These are phyloP conservation scores for Dreissena rostriformis DNA, from an alignment of 1,140 invertebrate species.

Conservation along the genomic window DNA sequence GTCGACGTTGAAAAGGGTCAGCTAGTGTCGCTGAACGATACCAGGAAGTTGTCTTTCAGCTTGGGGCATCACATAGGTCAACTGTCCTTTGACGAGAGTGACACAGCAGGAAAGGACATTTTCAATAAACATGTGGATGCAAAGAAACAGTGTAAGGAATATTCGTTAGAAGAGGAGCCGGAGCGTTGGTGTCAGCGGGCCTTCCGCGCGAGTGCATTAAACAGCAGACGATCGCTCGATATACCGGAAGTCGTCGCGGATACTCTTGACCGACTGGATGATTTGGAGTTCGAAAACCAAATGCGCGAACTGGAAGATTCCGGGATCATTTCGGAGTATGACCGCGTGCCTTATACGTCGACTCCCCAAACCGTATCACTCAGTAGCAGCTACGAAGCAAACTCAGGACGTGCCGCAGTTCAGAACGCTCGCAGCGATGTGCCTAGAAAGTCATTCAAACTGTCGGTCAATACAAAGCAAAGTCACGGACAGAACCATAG, in stretches of 20 bases:
- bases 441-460: too few species aligned
- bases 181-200: not conserved
- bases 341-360: too few species aligned
- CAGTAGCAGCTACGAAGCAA: too few species aligned
- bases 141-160: not conserved
- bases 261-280: too few species aligned
- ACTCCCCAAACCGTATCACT: too few species aligned
- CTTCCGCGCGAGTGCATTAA: not conserved
- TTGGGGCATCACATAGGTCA: not conserved
- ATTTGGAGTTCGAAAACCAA: too few species aligned
- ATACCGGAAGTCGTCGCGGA: not conserved
- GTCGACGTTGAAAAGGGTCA: constrained; percentile 39
- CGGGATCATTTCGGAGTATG: too few species aligned
- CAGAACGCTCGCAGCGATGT: too few species aligned
- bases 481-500: too few species aligned
- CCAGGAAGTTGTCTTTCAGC: not conserved
- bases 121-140: not conserved
- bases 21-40: constrained; percentile 9
- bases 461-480: too few species aligned
- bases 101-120: not conserved
- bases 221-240: not conserved
- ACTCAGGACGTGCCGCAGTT: too few species aligned
- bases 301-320: too few species aligned
- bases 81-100: not conserved
- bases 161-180: not conserved